A percentile compares a stretch with the other conserved stretches of the same genome.
phyloP scores from a whole-genome alignment of 2,113 vertebrate species.

The Tricholaema leucomelas region DNA sequence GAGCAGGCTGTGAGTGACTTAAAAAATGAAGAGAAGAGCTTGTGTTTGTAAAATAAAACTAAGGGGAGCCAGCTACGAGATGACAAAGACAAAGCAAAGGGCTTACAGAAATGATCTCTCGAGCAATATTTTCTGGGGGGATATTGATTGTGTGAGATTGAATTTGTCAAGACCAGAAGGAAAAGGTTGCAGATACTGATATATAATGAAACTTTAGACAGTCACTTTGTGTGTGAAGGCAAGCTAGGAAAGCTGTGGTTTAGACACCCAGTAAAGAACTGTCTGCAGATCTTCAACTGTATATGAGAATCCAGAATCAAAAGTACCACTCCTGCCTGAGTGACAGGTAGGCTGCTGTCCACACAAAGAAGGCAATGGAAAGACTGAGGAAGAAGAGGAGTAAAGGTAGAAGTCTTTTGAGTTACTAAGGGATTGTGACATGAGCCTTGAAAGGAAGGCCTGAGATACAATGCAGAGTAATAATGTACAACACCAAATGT shows the following conservation, averaged over 20 bases:
- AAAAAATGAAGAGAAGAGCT: neutral
- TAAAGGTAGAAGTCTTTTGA: neutral
- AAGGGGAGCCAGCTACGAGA: neutral
- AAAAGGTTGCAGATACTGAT: neutral
- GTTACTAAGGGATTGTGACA: neutral
- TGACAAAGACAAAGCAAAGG: constrained; percentile 6
- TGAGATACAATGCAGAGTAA: neutral
- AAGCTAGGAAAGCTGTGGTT: neutral
- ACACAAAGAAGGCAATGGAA: neutral
- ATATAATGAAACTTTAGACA: neutral
- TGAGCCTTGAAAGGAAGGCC: neutral
- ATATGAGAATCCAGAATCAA: neutral
- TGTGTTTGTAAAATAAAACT: neutral
- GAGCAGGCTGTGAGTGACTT: neutral
- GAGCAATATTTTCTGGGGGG: neutral
- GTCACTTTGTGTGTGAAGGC: neutral
- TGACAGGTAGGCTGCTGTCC: neutral
- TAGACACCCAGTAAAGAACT: neutral
- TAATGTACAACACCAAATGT: neutral
- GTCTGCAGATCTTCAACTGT: neutral
- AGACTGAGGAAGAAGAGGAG: neutral
- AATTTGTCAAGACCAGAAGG: neutral
- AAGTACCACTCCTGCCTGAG: neutral
- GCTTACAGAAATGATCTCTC: neutral
- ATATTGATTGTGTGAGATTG: neutral